Conservation (phyloP, 2,888 invertebrate species). For the Apoderus coryli region DNA sequence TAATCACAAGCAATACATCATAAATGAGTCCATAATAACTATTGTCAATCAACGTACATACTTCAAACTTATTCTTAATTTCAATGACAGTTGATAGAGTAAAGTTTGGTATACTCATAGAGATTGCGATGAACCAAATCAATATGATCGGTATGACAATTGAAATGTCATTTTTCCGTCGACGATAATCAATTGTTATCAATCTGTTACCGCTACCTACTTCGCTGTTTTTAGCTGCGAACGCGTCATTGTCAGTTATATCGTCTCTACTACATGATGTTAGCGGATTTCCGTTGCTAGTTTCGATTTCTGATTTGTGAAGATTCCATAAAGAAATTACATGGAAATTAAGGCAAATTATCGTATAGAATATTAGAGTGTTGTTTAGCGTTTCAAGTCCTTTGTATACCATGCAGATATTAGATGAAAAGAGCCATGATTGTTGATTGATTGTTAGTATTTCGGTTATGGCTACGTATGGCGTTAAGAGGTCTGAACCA, state of each 20-base stretch:
- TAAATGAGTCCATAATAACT: slow-evolving; percentile 32
- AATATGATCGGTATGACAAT: slow-evolving; percentile 39
- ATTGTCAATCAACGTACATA: slow-evolving; percentile 39
- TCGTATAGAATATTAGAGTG: slow-evolving; percentile 40
- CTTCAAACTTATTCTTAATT: slow-evolving; percentile 28
- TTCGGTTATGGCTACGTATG: slow-evolving; percentile 37
- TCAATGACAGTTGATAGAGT: slow-evolving; percentile 35
- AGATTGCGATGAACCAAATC: slow-evolving; percentile 42
- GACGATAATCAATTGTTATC: slow-evolving; percentile 40
- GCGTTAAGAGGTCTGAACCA: slow-evolving; percentile 35
- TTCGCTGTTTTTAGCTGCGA: slow-evolving; percentile 24
- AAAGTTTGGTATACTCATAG: slow-evolving; percentile 45
- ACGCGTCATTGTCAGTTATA: slow-evolving; percentile 24
- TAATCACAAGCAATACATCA: slow-evolving; percentile 25
- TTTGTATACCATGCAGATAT: slow-evolving; percentile 38
- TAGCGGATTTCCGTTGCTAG: slow-evolving; percentile 26
- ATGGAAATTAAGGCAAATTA: slow-evolving; percentile 42
- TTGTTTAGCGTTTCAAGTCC: slow-evolving; percentile 41
- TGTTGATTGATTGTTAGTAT: slow-evolving; percentile 37
- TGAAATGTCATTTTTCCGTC: slow-evolving; percentile 33
- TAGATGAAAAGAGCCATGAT: slow-evolving; percentile 38
- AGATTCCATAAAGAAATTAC: slow-evolving; percentile 40
- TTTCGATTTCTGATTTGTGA: slow-evolving; percentile 32
- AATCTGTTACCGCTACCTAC: no score
- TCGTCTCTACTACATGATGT: slow-evolving; percentile 22